Evolutionary conservation across 2,113 vertebrate genomes (phyloP).

Genomic region (Scomber colias): DNA sequence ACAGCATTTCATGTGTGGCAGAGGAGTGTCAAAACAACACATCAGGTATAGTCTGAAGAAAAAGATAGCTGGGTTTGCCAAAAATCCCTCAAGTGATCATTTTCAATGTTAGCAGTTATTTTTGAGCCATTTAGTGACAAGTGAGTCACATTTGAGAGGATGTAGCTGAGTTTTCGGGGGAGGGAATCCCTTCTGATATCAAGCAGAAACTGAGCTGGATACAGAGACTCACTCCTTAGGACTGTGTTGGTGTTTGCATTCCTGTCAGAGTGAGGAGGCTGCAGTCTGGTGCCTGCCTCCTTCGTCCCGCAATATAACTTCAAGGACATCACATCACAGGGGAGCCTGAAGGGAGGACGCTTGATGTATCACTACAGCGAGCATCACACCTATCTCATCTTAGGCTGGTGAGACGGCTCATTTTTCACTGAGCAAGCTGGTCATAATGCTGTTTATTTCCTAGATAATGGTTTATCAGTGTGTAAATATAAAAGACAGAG

Average conservation of each 20-base stretch:
- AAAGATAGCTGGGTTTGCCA: background rate
- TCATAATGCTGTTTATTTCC: constrained; percentile 1
- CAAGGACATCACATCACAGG: constrained; percentile 71
- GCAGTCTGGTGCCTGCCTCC: constrained; percentile 67
- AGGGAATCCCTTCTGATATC: constrained; percentile 37
- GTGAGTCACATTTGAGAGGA: background rate
- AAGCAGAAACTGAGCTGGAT: background rate
- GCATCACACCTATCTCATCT: constrained; percentile 41
- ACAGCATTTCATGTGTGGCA: constrained; percentile 2
- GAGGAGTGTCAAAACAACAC: constrained; percentile 18
- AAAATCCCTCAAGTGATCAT: background rate
- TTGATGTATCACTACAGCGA: constrained; percentile 59
- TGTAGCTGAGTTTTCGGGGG: background rate
- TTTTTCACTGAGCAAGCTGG: constrained; percentile 19
- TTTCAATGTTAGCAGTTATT: background rate
- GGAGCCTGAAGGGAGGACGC: constrained; percentile 39
- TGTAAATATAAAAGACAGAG: constrained; percentile 4
- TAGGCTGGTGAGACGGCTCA: constrained; percentile 14
- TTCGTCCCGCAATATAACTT: constrained; percentile 56
- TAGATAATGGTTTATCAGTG: background rate
- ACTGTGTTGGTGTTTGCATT: constrained; percentile 66
- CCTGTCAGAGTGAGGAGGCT: constrained; percentile 67
- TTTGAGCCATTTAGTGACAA: background rate
- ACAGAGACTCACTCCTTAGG: constrained; percentile 4
- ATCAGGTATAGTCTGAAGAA: background rate